Percentiles rank a stretch among this genome's conserved stretches.
Conservation (phyloP, 1,140 invertebrate species). For the Saccostrea echinata region DNA sequence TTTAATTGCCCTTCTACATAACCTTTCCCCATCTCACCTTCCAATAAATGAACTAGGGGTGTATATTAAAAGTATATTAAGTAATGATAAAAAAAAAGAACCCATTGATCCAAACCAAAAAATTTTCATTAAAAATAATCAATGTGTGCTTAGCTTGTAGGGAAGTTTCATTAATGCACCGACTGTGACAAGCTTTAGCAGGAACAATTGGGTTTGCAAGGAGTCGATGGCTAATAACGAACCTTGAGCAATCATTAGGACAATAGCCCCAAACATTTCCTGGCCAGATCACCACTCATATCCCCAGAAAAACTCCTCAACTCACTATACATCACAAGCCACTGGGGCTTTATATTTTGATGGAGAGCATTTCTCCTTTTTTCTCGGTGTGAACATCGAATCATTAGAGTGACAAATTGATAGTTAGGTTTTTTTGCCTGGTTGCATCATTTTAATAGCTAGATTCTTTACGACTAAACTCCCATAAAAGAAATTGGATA, state of each 20-base stretch:
- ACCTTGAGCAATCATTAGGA: constrained; percentile 16
- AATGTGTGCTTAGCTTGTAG: constrained; percentile 7
- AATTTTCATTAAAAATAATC: constrained; percentile 36
- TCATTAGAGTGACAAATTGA: constrained; percentile 28
- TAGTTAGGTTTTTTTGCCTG: not conserved
- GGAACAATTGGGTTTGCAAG: constrained; percentile 18
- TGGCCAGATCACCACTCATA: not conserved
- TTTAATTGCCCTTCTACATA: not conserved
- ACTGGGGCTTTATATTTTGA: not conserved
- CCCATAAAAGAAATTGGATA: not conserved
- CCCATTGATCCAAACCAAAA: not conserved
- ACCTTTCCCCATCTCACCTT: not conserved
- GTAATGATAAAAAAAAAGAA: not conserved
- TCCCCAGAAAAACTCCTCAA: not conserved
- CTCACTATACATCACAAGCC: not conserved
- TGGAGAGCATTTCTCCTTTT: not conserved
- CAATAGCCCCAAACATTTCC: not conserved
- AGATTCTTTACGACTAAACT: not conserved
- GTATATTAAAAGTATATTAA: not conserved
- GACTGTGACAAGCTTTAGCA: not conserved
- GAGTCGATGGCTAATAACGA: not conserved
- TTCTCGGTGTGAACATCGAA: not conserved
- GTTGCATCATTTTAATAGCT: constrained; percentile 32
- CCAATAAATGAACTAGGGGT: not conserved
- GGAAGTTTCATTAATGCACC: constrained; percentile 24